phyloP scores from a whole-genome alignment of 2,888 invertebrate genomes.

The Pecten maximus region DNA sequence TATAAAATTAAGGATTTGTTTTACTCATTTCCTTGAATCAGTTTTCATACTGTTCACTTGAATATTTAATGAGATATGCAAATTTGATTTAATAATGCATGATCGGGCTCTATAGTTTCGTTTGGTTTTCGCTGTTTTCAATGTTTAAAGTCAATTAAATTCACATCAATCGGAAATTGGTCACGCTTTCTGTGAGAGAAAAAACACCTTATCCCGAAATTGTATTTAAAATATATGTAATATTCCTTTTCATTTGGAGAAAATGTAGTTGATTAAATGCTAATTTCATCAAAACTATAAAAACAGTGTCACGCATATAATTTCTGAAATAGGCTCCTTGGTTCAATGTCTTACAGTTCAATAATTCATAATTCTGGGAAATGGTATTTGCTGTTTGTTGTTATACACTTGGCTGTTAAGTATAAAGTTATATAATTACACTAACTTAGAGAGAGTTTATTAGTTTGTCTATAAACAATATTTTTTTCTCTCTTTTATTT shows the following conservation, averaged over 20 bases:
- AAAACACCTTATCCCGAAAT: not conserved
- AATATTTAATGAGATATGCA: conserved; percentile 27
- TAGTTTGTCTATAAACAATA: too few species aligned
- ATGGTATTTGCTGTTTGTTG: not conserved
- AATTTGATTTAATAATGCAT: not conserved
- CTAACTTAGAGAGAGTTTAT: too few species aligned
- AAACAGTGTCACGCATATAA: not conserved
- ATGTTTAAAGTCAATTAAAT: not conserved
- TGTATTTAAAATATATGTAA: not conserved
- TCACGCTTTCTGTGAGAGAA: not conserved
- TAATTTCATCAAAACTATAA: not conserved
- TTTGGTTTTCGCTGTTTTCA: not conserved
- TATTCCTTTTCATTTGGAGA: not conserved
- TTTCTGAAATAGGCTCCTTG: not conserved
- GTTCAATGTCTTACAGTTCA: not conserved
- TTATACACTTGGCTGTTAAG: too few species aligned
- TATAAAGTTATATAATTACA: too few species aligned
- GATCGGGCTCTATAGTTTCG: not conserved
- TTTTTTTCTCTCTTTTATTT: too few species aligned
- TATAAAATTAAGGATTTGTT: not conserved
- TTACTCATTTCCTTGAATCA: not conserved
- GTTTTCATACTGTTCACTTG: not conserved
- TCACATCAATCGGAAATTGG: not conserved
- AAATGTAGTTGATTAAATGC: not conserved
- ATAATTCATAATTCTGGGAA: not conserved